Percentiles rank a stretch among this genome's conserved stretches.
Evolutionary conservation across 2,797 vertebrate genomes (phyloP).

Genomic region (Poecilia picta): DNA sequence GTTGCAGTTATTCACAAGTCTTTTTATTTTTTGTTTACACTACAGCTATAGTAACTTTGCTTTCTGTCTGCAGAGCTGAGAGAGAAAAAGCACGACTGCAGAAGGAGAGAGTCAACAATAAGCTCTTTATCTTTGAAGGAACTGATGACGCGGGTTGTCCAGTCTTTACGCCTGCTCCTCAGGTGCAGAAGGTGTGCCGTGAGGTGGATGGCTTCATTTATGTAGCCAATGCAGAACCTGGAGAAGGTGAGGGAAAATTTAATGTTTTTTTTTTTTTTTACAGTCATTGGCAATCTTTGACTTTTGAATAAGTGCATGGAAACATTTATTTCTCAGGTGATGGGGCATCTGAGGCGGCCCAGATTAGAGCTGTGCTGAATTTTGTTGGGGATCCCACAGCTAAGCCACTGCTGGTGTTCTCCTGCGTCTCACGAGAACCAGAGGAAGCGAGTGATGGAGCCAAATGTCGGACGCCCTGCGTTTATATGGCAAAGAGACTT

Average conservation of each 20-base stretch:
- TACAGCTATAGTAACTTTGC: conserved; percentile 4
- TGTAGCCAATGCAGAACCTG: conserved; percentile 89
- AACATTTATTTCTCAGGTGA: conserved; percentile 62
- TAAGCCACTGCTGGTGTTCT: conserved; percentile 90
- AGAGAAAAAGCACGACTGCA: conserved; percentile 87
- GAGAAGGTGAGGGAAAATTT: conserved; percentile 78
- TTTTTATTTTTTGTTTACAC: background rate
- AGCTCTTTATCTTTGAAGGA: conserved; percentile 85
- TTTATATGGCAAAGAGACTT: conserved; percentile 90
- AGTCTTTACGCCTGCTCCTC: conserved; percentile 82
- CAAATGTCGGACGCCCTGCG: conserved; percentile 81
- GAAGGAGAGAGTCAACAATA: conserved; percentile 82
- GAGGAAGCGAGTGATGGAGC: conserved; percentile 7
- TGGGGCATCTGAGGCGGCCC: conserved; percentile 83
- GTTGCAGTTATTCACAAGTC: background rate
- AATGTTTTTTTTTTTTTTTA: background rate
- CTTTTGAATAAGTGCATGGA: conserved; percentile 1
- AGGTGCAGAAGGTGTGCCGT: conserved; percentile 90
- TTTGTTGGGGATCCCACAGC: conserved; percentile 74
- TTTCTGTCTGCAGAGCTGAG: conserved; percentile 83
- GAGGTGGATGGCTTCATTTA: conserved; percentile 94
- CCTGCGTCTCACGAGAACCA: conserved; percentile 84
- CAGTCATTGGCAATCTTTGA: background rate
- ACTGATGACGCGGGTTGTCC: conserved; percentile 69
- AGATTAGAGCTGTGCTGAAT: conserved; percentile 85